Percentiles rank a stretch among this genome's conserved stretches.
These are phyloP conservation scores for Gallinago solitaria DNA, from an alignment of 2,797 vertebrate species.

Conservation along the genomic window DNA sequence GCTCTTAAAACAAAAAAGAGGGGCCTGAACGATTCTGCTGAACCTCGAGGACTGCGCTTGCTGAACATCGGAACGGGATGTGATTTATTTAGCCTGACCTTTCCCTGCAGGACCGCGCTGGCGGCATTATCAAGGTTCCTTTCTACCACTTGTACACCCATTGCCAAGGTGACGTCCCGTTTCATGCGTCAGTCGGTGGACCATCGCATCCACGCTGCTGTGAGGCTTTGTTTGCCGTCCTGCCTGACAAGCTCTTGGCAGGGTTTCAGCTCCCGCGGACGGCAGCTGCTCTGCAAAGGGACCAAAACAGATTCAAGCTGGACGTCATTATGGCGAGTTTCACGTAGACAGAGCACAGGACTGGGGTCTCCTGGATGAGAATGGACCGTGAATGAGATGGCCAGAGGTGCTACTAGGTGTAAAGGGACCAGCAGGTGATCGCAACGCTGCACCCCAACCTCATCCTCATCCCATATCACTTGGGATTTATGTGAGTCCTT, in stretches of 20 bases:
- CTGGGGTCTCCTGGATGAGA: neutral
- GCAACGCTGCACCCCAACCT: neutral
- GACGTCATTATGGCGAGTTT: neutral
- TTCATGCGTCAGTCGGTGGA: constrained; percentile 34
- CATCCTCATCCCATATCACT: neutral
- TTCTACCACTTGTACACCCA: constrained; percentile 31
- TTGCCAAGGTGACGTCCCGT: constrained; percentile 61
- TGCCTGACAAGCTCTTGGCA: constrained; percentile 61
- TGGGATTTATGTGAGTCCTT: fast-evolving
- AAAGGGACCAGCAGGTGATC: neutral
- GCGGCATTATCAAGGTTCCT: neutral
- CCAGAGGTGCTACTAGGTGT: neutral
- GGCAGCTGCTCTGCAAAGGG: constrained; percentile 34
- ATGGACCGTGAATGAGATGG: neutral
- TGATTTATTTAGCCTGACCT: constrained; percentile 54
- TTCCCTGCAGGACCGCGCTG: neutral
- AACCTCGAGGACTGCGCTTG: neutral
- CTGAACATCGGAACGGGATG: neutral
- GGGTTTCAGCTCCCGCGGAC: constrained; percentile 21
- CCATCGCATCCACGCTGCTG: neutral
- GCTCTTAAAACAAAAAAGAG: neutral
- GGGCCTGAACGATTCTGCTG: neutral
- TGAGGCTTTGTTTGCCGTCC: constrained; percentile 64
- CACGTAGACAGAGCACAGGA: neutral
- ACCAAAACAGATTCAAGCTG: constrained; percentile 17